These are phyloP conservation scores for Drosophila pseudoananassae DNA, from an alignment of 1,140 invertebrate genomes.

Conservation along the genomic window DNA sequence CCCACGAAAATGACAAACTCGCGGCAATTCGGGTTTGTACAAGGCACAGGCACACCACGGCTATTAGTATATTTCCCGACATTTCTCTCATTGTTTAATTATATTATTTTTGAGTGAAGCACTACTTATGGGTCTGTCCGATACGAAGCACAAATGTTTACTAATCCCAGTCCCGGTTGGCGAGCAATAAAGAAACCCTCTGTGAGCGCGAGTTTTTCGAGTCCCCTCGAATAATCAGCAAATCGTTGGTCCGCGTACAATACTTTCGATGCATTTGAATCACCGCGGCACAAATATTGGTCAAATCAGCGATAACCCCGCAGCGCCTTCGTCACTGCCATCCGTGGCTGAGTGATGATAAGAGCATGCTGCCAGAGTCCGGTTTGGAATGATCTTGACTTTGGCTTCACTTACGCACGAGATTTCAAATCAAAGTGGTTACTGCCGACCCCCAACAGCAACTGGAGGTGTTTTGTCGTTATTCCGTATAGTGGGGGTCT, in stretches of 20 bases:
- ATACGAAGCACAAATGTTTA: conserved; percentile 50
- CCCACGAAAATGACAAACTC: conserved; percentile 51
- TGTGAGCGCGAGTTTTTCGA: conserved; percentile 36
- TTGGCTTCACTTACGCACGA: conserved; percentile 64
- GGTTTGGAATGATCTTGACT: conserved; percentile 65
- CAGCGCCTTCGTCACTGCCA: conserved; percentile 47
- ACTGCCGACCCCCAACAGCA: conserved; percentile 16
- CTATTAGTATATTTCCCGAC: conserved; percentile 22
- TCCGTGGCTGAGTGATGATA: conserved; percentile 32
- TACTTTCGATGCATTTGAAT: conserved; percentile 70
- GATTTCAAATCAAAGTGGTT: conserved; percentile 19
- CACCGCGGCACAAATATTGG: conserved; percentile 56
- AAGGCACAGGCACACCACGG: conserved; percentile 37
- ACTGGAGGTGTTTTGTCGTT: conserved; percentile 49
- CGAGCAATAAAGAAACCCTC: conserved; percentile 63
- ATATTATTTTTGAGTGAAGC: neutral
- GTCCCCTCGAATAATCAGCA: conserved; percentile 19
- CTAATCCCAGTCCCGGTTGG: conserved; percentile 46
- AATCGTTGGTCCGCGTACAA: conserved; percentile 18
- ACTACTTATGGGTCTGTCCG: conserved; percentile 33
- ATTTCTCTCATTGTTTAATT: conserved; percentile 17
- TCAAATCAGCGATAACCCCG: conserved; percentile 62
- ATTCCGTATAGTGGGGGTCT: conserved; percentile 5
- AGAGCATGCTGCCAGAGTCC: conserved; percentile 44
- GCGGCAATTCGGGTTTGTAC: conserved; percentile 20